A percentile compares a stretch with the other conserved stretches of the same genome.
phyloP scores from a whole-genome alignment of 1,140 invertebrate species.

The Anastrepha obliqua region DNA sequence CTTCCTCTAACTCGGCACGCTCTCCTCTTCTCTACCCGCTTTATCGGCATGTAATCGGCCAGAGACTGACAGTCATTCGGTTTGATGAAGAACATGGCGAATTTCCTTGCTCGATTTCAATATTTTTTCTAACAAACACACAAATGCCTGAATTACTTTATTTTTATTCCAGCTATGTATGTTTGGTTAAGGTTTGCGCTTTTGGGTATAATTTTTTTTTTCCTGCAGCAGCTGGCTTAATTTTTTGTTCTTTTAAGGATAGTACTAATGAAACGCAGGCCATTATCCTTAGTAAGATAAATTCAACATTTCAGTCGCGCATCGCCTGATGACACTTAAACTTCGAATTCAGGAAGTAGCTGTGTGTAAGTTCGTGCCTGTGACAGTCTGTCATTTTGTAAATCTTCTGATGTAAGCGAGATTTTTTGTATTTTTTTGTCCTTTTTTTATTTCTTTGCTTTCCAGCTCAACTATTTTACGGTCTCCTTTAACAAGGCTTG shows the following conservation, averaged over 20 bases:
- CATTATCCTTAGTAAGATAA: slow-evolving; percentile 26
- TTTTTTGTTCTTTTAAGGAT: neutral
- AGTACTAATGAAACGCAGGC: slow-evolving; percentile 44
- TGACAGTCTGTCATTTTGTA: slow-evolving; percentile 20
- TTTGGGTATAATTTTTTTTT: neutral
- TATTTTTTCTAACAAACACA: neutral
- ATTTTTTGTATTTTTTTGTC: neutral
- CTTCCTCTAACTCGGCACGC: neutral
- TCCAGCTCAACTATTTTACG: neutral
- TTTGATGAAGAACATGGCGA: neutral
- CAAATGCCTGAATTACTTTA: neutral
- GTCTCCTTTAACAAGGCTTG: too few relatives aligned
- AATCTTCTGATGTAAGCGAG: neutral
- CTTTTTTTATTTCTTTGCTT: too few relatives aligned
- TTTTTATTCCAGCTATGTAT: neutral
- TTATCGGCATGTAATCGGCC: neutral
- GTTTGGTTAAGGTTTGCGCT: neutral
- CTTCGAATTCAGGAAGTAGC: neutral
- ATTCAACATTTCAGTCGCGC: slow-evolving; percentile 16
- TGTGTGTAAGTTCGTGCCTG: neutral
- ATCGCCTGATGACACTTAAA: slow-evolving; percentile 19
- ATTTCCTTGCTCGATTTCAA: slow-evolving; percentile 7
- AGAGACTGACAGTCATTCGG: slow-evolving; percentile 19
- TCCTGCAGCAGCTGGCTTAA: neutral
- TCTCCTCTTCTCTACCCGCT: too few relatives aligned